Conservation (phyloP, 2,113 vertebrate genomes). For the Melanotaenia duboulayi region DNA sequence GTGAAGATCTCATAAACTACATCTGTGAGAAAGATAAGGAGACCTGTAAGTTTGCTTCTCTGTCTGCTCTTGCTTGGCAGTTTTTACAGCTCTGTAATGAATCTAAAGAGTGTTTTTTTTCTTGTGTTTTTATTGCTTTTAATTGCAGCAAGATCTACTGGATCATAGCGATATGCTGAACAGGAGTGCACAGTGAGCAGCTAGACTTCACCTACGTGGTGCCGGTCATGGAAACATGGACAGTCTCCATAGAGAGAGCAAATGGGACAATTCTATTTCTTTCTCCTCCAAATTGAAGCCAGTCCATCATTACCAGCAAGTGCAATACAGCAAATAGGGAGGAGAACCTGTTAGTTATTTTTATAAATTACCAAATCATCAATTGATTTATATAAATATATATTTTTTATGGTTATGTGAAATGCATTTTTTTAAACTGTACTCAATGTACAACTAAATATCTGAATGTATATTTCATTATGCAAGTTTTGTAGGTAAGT, state of each 20-base stretch:
- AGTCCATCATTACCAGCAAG: slow-evolving; percentile 58
- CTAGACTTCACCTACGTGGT: slow-evolving; percentile 59
- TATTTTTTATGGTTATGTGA: slow-evolving; percentile 59
- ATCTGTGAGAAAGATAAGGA: slow-evolving; percentile 91
- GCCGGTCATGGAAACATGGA: slow-evolving; percentile 32
- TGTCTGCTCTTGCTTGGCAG: background rate
- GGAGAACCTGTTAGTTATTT: slow-evolving; percentile 34
- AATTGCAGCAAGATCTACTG: slow-evolving; percentile 46
- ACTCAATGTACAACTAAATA: slow-evolving; percentile 73
- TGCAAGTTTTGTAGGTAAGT: slow-evolving; percentile 63
- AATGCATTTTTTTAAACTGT: slow-evolving; percentile 67
- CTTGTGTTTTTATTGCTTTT: slow-evolving; percentile 5
- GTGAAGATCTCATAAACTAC: slow-evolving; percentile 90
- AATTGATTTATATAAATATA: slow-evolving; percentile 54
- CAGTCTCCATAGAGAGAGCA: background rate
- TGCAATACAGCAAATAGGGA: slow-evolving; percentile 69
- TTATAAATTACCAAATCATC: slow-evolving; percentile 46
- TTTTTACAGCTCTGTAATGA: background rate
- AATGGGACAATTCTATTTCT: slow-evolving; percentile 49
- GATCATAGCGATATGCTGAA: slow-evolving; percentile 55
- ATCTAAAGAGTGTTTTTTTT: slow-evolving; percentile 6
- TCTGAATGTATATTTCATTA: slow-evolving; percentile 81
- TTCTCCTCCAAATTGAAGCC: slow-evolving; percentile 57
- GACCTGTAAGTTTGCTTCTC: slow-evolving; percentile 60
- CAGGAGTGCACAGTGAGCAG: slow-evolving; percentile 61